Conservation (phyloP, 2,888 invertebrate species). For the Invenusta paracnida region DNA sequence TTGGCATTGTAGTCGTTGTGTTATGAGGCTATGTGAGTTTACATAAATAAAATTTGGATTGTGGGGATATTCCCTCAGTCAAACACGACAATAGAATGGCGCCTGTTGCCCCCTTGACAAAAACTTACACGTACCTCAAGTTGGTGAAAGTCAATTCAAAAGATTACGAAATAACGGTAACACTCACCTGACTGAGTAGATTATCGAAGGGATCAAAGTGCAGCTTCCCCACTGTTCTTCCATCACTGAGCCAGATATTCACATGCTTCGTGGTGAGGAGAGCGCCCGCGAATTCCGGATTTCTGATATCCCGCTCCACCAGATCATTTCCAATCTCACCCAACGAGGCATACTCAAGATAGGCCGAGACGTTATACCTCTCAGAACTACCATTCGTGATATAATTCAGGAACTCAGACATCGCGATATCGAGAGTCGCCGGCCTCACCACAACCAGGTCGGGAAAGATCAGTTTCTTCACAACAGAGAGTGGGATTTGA, state of each 20-base stretch:
- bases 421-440: conserved; percentile 52
- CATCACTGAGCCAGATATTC: conserved; percentile 60
- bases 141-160: no score
- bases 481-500: conserved; percentile 51
- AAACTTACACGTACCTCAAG: no score
- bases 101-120: no score
- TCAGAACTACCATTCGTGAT: conserved; percentile 49
- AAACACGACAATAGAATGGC: no score
- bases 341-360: conserved; percentile 58
- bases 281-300: conserved; percentile 51
- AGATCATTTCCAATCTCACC: conserved; percentile 52
- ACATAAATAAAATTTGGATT: no score
- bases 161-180: no score
- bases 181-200: conserved; percentile 58
- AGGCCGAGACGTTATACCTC: conserved; percentile 53
- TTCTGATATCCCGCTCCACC: conserved; percentile 50
- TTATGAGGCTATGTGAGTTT: no score
- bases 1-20: no score
- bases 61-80: no score
- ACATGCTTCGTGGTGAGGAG: conserved; percentile 49
- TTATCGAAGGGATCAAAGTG: conserved; percentile 60
- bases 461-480: conserved; percentile 50
- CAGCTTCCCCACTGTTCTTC: conserved; percentile 57
- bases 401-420: conserved; percentile 54
- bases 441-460: conserved; percentile 58